Percentiles rank a stretch among this genome's conserved stretches.
Evolutionary conservation across 2,113 vertebrate species (phyloP).

Genomic region (Pangasianodon gigas): DNA sequence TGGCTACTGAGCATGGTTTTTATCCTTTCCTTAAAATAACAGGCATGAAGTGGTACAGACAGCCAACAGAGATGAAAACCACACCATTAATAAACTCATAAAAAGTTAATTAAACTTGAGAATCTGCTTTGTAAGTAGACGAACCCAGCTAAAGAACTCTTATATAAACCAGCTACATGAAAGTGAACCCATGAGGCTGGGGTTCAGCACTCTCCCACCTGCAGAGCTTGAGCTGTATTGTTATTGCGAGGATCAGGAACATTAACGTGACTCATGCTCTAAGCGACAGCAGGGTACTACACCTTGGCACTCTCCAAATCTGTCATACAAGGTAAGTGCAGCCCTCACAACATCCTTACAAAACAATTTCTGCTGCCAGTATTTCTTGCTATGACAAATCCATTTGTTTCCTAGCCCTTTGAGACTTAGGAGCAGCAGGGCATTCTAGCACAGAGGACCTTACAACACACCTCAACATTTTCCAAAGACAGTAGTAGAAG

Average conservation of each 20-base stretch:
- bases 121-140: not conserved
- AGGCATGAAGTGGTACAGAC: not conserved
- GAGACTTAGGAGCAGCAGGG: not conserved
- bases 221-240: not conserved
- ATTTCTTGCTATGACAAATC: slow-evolving; percentile 2
- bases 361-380: slow-evolving; percentile 9
- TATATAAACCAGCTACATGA: not conserved
- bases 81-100: not conserved
- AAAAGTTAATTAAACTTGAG: not conserved
- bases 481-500: not conserved
- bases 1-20: not conserved
- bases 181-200: not conserved
- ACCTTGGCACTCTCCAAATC: slow-evolving; percentile 1
- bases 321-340: slow-evolving; percentile 6
- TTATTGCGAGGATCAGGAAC: not conserved
- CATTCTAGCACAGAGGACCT: not conserved
- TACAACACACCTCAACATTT: not conserved
- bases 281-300: not conserved
- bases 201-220: not conserved
- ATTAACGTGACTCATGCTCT: not conserved
- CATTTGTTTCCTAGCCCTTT: not conserved
- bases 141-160: not conserved
- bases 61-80: not conserved
- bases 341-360: slow-evolving; percentile 4
- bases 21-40: not conserved